phyloP scores from a whole-genome alignment of 2,113 vertebrate species.

The Rattus rattus region DNA sequence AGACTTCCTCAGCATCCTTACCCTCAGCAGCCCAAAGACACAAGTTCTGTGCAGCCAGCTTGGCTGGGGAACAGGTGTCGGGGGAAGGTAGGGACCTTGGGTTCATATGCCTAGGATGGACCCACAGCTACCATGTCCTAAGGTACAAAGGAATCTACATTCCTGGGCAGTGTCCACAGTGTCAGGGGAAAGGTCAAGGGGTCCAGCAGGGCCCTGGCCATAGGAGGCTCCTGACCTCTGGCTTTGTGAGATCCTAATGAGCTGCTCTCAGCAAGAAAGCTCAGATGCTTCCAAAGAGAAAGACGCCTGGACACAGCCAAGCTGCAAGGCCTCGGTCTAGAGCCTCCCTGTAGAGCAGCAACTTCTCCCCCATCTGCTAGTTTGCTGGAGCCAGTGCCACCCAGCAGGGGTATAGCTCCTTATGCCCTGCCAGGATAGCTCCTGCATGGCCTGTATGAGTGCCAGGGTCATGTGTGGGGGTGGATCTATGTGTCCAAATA shows the following conservation, averaged over 20 bases:
- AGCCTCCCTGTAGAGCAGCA: background rate
- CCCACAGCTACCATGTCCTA: background rate
- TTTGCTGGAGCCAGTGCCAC: background rate
- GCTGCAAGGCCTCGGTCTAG: background rate
- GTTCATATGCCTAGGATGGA: background rate
- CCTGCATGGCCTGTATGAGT: no score
- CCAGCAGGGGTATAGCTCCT: background rate
- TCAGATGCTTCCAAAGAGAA: background rate
- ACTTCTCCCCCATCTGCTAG: conserved; percentile 27
- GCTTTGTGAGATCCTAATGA: background rate
- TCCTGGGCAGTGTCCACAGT: no score
- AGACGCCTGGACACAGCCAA: background rate
- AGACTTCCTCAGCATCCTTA: no score
- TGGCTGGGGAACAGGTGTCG: background rate
- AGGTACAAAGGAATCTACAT: background rate
- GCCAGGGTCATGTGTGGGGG: background rate
- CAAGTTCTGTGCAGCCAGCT: background rate
- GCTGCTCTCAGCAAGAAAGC: background rate
- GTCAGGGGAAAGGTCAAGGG: background rate
- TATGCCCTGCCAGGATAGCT: background rate
- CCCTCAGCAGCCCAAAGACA: background rate
- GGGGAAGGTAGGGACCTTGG: no score
- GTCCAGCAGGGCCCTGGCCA: background rate
- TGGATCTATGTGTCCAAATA: background rate
- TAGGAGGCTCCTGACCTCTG: background rate